phyloP scores from a whole-genome alignment of 1,140 invertebrate species.

The Pentalonia nigronervosa region DNA sequence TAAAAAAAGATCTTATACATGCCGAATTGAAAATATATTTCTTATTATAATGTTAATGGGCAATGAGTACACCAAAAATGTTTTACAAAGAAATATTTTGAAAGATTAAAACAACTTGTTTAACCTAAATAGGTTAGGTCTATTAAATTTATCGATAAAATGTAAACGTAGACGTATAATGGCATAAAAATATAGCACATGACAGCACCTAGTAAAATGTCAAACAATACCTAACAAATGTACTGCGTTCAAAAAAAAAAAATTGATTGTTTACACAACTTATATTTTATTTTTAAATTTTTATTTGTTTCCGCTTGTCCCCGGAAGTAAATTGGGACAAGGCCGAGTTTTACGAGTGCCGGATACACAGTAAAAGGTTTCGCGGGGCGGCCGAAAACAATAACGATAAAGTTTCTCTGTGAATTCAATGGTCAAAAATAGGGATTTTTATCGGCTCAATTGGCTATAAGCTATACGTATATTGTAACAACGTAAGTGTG shows the following conservation, averaged over 20 bases:
- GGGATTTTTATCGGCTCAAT: not conserved
- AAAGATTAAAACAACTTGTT: too few species aligned
- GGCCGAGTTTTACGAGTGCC: not conserved
- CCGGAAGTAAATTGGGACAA: not conserved
- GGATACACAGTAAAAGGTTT: not conserved
- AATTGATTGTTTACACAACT: not conserved
- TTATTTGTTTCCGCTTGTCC: not conserved
- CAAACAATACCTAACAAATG: not conserved
- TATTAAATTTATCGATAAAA: not conserved
- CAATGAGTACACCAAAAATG: not conserved
- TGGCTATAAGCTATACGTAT: not conserved
- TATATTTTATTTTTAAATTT: not conserved
- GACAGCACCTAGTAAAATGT: not conserved
- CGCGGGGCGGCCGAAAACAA: not conserved
- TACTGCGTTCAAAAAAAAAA: not conserved
- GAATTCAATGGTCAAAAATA: not conserved
- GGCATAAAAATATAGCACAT: not conserved
- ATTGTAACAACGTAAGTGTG: not conserved
- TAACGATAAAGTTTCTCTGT: not conserved
- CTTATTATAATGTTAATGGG: not conserved
- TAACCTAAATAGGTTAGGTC: not conserved
- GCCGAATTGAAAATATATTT: not conserved
- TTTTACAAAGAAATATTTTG: not conserved
- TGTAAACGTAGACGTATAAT: not conserved
- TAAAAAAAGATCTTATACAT: not conserved